Evolutionary conservation across 53 echinoderm and acorn worm genomes (phyloP).

Genomic region (Arbacia lixula): DNA sequence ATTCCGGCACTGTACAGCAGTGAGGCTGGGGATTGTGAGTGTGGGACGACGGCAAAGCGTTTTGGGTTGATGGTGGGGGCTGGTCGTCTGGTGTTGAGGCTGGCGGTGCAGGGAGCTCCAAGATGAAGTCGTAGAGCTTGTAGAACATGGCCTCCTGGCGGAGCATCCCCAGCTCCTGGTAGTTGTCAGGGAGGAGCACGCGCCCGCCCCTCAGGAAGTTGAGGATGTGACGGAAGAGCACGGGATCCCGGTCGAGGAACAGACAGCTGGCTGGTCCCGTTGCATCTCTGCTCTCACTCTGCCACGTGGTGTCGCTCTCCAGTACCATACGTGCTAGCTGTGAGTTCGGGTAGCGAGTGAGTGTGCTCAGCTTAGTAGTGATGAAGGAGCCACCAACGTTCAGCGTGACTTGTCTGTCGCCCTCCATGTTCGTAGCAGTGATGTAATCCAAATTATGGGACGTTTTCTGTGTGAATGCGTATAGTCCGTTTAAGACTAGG

Average conservation of each 20-base stretch:
- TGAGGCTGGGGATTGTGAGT: too few species aligned
- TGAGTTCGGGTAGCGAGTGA: neutral
- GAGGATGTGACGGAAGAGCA: constrained; percentile 23
- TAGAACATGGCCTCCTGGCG: neutral
- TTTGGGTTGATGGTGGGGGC: neutral
- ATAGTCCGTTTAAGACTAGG: too few species aligned
- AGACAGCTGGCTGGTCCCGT: neutral
- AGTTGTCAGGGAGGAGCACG: constrained; percentile 4
- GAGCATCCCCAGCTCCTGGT: neutral
- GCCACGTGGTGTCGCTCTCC: too few species aligned
- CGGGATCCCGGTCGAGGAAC: constrained; percentile 10
- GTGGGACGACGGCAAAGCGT: too few species aligned
- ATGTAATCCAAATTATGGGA: too few species aligned
- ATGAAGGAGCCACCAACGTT: constrained; percentile 9
- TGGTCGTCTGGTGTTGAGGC: neutral
- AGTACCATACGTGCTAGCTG: neutral
- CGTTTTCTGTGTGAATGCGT: too few species aligned
- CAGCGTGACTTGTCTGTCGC: neutral
- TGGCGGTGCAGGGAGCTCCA: neutral
- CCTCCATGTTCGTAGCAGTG: too few species aligned
- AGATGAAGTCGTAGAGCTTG: neutral
- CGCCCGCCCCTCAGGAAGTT: neutral
- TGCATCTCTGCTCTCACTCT: neutral
- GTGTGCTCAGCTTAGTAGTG: neutral
- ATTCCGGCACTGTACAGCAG: too few species aligned